phyloP scores from a whole-genome alignment of 2,113 vertebrate genomes.

The Noctilio leporinus region DNA sequence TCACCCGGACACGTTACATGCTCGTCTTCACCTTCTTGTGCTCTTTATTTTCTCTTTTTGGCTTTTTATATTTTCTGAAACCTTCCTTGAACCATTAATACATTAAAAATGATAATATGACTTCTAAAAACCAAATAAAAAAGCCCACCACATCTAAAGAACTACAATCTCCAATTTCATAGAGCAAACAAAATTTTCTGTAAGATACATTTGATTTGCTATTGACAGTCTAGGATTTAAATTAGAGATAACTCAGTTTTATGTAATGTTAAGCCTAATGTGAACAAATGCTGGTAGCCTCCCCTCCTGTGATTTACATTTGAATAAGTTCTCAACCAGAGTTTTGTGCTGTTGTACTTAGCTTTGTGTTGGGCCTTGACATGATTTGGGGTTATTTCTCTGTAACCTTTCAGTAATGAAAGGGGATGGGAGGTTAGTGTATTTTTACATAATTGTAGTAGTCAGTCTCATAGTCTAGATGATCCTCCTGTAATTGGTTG shows the following conservation, averaged over 20 bases:
- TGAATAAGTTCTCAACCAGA: not conserved
- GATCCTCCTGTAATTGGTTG: not conserved
- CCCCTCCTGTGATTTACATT: not conserved
- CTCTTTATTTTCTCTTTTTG: not conserved
- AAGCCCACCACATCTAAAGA: not conserved
- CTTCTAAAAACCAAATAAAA: not conserved
- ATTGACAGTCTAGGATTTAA: slow-evolving; percentile 18
- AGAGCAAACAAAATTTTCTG: not conserved
- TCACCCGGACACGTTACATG: not conserved
- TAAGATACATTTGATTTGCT: slow-evolving; percentile 48
- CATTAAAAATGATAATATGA: not conserved
- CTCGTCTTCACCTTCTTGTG: not conserved
- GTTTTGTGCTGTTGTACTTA: not conserved
- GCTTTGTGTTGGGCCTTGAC: not conserved
- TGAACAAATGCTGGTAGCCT: not conserved
- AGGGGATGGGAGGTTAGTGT: not conserved
- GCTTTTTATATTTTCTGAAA: not conserved
- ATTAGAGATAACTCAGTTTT: not conserved
- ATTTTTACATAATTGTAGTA: not conserved
- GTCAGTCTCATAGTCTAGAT: not conserved
- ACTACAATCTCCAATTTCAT: not conserved
- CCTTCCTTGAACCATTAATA: not conserved
- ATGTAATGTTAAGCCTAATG: not conserved
- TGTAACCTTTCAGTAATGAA: not conserved
- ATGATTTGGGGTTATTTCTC: not conserved